Evolutionary conservation across 2,888 invertebrate species (phyloP).

Genomic region (Alentia gelatinosa): DNA sequence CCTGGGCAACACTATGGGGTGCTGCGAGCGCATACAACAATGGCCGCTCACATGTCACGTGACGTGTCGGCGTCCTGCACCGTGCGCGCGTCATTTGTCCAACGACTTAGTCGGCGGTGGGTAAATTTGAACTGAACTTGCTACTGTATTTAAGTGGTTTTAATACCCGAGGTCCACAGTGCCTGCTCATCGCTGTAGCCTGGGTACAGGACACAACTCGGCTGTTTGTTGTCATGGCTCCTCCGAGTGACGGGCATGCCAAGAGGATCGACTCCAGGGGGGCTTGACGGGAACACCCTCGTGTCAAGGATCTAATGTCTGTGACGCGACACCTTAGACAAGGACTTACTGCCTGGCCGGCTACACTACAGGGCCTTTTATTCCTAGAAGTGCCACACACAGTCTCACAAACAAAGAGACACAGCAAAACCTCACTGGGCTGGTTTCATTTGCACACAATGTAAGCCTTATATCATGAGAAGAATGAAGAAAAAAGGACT

Average conservation of each 20-base stretch:
- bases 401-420: too few species aligned
- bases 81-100: neutral
- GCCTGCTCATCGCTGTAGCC: neutral
- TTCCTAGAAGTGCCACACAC: too few species aligned
- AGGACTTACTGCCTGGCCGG: too few species aligned
- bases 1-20: neutral
- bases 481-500: too few species aligned
- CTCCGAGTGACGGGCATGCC: neutral
- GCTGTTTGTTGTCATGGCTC: neutral
- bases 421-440: too few species aligned
- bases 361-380: too few species aligned
- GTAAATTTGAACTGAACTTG: neutral
- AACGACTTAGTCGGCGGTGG: neutral
- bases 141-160: neutral
- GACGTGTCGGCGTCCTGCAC: neutral
- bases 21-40: neutral
- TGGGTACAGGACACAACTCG: neutral
- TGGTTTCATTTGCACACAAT: too few species aligned
- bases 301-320: neutral
- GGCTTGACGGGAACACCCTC: neutral
- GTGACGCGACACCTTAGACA: too few species aligned
- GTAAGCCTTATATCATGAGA: too few species aligned
- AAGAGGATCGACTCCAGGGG: neutral
- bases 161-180: neutral
- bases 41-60: neutral